Evolutionary conservation across 2,888 invertebrate species (phyloP), one percentile per base, ranked within the genome.

Genomic region (Actias luna): DNA sequence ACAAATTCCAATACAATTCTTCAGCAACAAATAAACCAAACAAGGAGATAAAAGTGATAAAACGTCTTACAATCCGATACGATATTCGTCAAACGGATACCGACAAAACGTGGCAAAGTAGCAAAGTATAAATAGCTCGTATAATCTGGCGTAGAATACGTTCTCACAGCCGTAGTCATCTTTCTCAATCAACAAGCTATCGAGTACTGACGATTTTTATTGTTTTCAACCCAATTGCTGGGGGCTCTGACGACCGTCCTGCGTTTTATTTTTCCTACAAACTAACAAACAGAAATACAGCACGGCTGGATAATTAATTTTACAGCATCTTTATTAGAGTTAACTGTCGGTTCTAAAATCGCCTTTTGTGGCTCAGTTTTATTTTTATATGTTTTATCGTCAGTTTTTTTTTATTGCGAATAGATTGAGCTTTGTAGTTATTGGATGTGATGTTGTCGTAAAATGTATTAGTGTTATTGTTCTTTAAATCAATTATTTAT

Each of bases 151-250:
- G 76, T 76, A 71, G 72, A 75, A 78, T 75, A 70, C 69, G 82
- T 88, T 92, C 92, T 86, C 92, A 91, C 90, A 85, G 79, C 67
- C 71, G 72, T 72, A 78, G 78, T 83, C 89, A 92, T 92, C 86
- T 88, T 90, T 91, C 88, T 89, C 92, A 92, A 92, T 92, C 88
- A 92, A 84, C 91, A 71, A 78, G 64, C 81, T 83, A 82, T 83
- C 81, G 79, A 81, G 73, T 76, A 79, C 71, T 65, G 68, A 88
- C 84, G 89, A 88, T 90, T 92, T 91, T 92, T 91, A 92, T 91
- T 91, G 90, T 92, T 92, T 91, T 85, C 83, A 74, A 79, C 79
- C 82, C 83, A 85, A 87, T 84, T 78, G 83, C 76, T 85, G 84
- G 78, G 82, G 85, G 82, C 72, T 70, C 55, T 68, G 68, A 63